Base-by-base conservation (phyloP, 2,113 vertebrate species). In the Gila orcuttii region DNA sequence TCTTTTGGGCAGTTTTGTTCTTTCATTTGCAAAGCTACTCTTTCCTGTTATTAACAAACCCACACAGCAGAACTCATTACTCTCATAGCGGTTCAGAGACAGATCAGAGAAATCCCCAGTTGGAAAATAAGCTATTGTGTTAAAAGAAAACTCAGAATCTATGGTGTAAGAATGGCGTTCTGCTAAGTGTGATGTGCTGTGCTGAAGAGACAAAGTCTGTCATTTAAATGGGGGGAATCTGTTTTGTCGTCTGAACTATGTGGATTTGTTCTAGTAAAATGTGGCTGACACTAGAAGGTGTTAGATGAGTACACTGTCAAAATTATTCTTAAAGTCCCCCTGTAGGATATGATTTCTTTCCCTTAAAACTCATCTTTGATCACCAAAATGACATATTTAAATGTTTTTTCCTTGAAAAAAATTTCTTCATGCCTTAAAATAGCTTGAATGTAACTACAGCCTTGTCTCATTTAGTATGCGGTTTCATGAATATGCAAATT, bases 21-120 rank as follows among this genome's bases (percentile, higher is more conserved):
- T 55, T 52, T 33, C 17, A 4, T 77, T 28, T 31, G 28, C 28
- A 21, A 75, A 19, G 47, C n/a, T 59, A 42, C 8, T 55, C 28
- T 79, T 64, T 28, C 12, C 28, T 23, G 9, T 77, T 66, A 45
- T 79, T 82, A 82, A 69, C 62, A 69, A 82, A 82, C 75, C 75
- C 59, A 81, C 59, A 80, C 78, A 80, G 36, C 78, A 80, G 36
- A 64, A 64, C 78, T 80, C 59, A 80, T 80, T 80, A 45, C 23
- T 77, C 47, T 31, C 47, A 31, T 19, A 55, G 75, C 10, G 17
- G 45, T 33, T 77, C 75, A 55, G 75, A 77, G 19, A 23, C 17
- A 55, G 33, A 55, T 77, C 33, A 77, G 28, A 77, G 50, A 77
- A 77, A 77, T 55, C 50, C 75, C 69, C 4, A 73, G 36, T 11